These are phyloP conservation scores for Temnothorax ravouxi DNA, from an alignment of 2,888 invertebrate genomes.

Conservation along the genomic window DNA sequence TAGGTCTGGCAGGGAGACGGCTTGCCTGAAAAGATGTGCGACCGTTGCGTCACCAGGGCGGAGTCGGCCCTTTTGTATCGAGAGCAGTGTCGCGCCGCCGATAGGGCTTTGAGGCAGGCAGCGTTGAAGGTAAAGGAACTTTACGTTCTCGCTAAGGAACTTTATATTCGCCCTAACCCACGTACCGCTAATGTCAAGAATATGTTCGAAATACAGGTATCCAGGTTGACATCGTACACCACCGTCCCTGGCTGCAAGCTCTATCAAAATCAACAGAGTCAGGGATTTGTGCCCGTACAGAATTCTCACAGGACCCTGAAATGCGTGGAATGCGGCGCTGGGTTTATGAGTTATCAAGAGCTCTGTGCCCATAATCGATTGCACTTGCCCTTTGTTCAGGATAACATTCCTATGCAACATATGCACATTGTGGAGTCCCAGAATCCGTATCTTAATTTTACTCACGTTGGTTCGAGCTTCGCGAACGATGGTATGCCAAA, in stretches of 20 bases:
- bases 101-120: conserved; percentile 84
- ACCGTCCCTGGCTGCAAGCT: conserved; percentile 79
- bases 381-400: conserved; percentile 80
- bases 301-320: conserved; percentile 79
- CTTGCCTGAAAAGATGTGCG: conserved; percentile 85
- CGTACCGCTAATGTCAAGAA: not conserved
- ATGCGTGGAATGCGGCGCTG: conserved; percentile 80
- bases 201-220: conserved; percentile 74
- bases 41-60: conserved; percentile 84
- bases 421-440: conserved; percentile 83
- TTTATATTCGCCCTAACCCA: no score
- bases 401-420: conserved; percentile 78
- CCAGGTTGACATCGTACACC: conserved; percentile 77
- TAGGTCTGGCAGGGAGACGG: conserved; percentile 85
- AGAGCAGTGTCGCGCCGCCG: conserved; percentile 85
- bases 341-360: conserved; percentile 82
- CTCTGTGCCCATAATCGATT: conserved; percentile 79
- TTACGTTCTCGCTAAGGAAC: not conserved
- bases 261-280: conserved; percentile 82
- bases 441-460: conserved; percentile 77
- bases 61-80: conserved; percentile 84
- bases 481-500: conserved; percentile 62
- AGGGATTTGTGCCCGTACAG: conserved; percentile 76
- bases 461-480: conserved; percentile 68
- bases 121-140: conserved; percentile 78